Percentiles rank a stretch among this genome's conserved stretches.
Conservation (phyloP, 37 sponge, comb jelly and placozoan genomes). For the Trichoplax adhaerens region DNA sequence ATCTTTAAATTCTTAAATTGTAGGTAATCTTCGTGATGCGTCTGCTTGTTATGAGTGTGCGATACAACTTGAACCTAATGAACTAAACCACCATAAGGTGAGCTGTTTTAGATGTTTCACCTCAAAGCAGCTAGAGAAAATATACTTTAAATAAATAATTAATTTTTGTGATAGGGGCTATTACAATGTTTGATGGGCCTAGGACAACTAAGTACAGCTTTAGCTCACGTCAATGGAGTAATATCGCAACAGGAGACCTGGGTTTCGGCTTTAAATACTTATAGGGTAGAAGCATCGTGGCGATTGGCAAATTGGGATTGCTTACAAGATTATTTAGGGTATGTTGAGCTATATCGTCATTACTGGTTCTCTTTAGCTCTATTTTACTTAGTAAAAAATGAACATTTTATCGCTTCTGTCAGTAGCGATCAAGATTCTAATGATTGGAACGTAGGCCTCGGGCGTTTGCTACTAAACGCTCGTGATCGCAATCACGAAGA, state of each 20-base stretch:
- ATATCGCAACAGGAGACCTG: constrained; percentile 27
- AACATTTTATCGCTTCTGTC: background rate
- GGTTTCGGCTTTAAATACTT: constrained; percentile 33
- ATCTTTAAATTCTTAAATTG: background rate
- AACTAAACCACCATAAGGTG: constrained; percentile 27
- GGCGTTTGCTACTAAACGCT: constrained; percentile 42
- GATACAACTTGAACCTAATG: constrained; percentile 26
- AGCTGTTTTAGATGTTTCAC: background rate
- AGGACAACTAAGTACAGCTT: constrained; percentile 46
- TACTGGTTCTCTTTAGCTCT: too few species aligned
- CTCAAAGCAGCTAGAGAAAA: too few species aligned
- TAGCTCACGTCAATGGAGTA: constrained; percentile 43
- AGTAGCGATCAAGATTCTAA: background rate
- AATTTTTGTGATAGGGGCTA: constrained; percentile 27
- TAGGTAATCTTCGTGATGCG: constrained; percentile 56
- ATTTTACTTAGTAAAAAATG: too few species aligned
- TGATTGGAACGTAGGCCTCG: constrained; percentile 64
- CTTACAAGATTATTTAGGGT: constrained; percentile 26
- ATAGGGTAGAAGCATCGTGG: constrained; percentile 67
- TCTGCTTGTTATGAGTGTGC: constrained; percentile 36
- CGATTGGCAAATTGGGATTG: constrained; percentile 55
- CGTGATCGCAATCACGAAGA: background rate
- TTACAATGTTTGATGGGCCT: constrained; percentile 45
- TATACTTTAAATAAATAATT: too few species aligned
- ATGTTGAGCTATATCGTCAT: background rate